Conservation (phyloP, 37 sponge, comb jelly and placozoan genomes). For the Cliona cf. orientalis region DNA sequence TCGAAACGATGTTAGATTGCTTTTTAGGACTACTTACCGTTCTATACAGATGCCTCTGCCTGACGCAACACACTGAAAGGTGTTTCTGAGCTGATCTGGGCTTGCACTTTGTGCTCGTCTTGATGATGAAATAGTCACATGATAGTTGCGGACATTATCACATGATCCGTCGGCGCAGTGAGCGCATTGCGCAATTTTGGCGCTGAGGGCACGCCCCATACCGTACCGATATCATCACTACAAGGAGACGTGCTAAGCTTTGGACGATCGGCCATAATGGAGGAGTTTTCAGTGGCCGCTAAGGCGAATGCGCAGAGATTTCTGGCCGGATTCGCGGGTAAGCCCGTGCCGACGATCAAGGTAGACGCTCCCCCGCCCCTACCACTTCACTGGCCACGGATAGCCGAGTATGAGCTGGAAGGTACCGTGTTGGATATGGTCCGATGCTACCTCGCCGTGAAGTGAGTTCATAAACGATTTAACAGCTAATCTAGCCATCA, state of each 20-base stretch:
- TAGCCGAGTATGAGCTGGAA: slow-evolving; percentile 64
- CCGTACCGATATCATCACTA: background rate
- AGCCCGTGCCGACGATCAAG: background rate
- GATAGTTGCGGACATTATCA: background rate
- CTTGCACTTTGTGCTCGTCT: too few relatives aligned
- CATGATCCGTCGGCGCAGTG: background rate
- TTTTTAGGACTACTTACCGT: background rate
- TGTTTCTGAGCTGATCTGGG: too few relatives aligned
- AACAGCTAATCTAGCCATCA: too few relatives aligned
- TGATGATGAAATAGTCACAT: slow-evolving; percentile 2
- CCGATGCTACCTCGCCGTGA: slow-evolving; percentile 37
- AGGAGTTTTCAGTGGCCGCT: slow-evolving; percentile 56
- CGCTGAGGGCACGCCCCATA: background rate
- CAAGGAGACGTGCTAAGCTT: background rate
- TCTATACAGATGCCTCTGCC: background rate
- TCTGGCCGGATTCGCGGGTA: slow-evolving; percentile 15
- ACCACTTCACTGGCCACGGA: slow-evolving; percentile 7
- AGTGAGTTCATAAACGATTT: slow-evolving; percentile 57
- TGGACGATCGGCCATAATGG: too few relatives aligned
- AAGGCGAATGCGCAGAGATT: slow-evolving; percentile 48
- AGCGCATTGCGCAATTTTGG: background rate
- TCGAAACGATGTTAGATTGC: background rate
- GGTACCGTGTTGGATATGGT: slow-evolving; percentile 55
- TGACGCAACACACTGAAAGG: background rate
- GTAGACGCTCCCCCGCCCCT: slow-evolving; percentile 6